These are phyloP conservation scores for Scarus forsteni DNA, from an alignment of 2,797 vertebrate genomes.

Conservation along the genomic window DNA sequence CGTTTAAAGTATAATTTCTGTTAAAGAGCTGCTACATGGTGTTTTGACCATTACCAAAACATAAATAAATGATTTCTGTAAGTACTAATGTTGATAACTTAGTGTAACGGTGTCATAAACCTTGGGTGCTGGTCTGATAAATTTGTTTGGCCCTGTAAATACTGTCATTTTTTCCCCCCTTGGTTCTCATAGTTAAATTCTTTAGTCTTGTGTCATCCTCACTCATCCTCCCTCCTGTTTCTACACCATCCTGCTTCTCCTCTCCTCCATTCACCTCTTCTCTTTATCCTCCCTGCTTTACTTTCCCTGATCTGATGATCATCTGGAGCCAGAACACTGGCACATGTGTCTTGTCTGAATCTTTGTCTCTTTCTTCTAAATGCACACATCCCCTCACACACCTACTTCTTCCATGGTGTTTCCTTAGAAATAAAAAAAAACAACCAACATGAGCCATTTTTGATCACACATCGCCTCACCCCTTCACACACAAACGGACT, in stretches of 20 bases:
- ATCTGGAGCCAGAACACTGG: slow-evolving; percentile 9
- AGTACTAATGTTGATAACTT: no score
- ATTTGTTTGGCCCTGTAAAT: not conserved
- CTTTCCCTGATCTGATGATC: slow-evolving; percentile 18
- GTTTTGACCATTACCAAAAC: no score
- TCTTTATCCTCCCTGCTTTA: slow-evolving; percentile 16
- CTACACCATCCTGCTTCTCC: not conserved
- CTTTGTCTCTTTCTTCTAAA: slow-evolving; percentile 4
- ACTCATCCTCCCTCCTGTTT: not conserved
- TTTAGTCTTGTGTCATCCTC: not conserved
- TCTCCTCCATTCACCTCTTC: not conserved
- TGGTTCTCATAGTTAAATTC: not conserved
- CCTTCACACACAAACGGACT: not conserved
- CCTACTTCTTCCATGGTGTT: not conserved
- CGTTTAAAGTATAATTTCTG: no score
- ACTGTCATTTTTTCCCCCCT: not conserved
- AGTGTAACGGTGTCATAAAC: no score
- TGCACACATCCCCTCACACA: not conserved
- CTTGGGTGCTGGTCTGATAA: no score
- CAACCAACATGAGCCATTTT: not conserved
- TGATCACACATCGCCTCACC: slow-evolving; percentile 3
- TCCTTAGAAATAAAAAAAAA: slow-evolving; percentile 2
- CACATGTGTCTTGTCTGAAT: not conserved
- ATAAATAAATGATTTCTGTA: no score
- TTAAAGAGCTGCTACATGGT: no score